Percentiles rank a stretch among this genome's conserved stretches.
phyloP scores from a whole-genome alignment of 2,888 invertebrate genomes.

The Drosophila greeni region DNA sequence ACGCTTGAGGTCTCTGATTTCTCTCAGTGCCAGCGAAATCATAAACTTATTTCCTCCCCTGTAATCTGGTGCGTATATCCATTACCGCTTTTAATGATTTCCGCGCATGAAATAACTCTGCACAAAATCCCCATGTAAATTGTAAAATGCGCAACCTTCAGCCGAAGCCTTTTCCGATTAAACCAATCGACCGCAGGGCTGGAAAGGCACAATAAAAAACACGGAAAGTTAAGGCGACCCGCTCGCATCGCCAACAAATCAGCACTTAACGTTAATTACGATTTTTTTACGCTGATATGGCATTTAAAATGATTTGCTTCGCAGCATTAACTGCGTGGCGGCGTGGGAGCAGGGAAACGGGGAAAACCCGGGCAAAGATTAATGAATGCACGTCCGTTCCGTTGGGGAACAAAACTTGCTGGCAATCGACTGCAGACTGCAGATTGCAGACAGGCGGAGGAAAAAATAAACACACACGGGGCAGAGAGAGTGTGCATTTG shows the following conservation, averaged over 20 bases:
- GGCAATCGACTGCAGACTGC: conserved; percentile 51
- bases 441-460: conserved; percentile 35
- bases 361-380: conserved; percentile 34
- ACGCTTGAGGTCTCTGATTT: not conserved
- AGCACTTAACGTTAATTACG: conserved; percentile 71
- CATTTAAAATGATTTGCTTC: conserved; percentile 47
- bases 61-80: conserved; percentile 12
- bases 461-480: conserved; percentile 23
- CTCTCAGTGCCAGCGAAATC: not conserved
- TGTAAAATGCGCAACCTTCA: conserved; percentile 32
- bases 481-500: conserved; percentile 58
- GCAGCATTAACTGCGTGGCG: conserved; percentile 13
- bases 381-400: conserved; percentile 43
- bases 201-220: conserved; percentile 5
- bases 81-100: conserved; percentile 19
- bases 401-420: conserved; percentile 40
- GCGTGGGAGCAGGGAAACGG: conserved; percentile 1
- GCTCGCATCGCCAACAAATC: conserved; percentile 53
- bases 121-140: conserved; percentile 31
- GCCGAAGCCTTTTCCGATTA: conserved; percentile 21
- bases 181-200: conserved; percentile 47
- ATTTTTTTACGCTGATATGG: conserved; percentile 47
- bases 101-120: conserved; percentile 34
- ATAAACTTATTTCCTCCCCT: not conserved
- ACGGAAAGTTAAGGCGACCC: conserved; percentile 27